These are phyloP conservation scores for Globodera rostochiensis DNA, from an alignment of 1,140 invertebrate genomes.

Conservation along the genomic window DNA sequence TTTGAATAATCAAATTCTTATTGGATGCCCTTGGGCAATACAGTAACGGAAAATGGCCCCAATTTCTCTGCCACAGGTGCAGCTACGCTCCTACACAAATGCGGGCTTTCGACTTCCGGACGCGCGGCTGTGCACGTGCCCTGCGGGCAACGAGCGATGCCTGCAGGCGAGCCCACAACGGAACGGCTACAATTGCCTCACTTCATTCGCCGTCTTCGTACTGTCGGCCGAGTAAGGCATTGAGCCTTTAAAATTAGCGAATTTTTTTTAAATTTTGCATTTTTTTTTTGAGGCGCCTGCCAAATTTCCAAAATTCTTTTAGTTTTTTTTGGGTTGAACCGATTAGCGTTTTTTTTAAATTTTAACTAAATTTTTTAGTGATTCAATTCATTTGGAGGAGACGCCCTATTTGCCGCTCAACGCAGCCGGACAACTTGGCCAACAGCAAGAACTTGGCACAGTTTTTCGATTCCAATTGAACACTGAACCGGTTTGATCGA, in stretches of 20 bases:
- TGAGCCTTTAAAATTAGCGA: background rate
- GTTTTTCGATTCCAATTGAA: conserved; percentile 46
- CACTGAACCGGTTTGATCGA: conserved; percentile 43
- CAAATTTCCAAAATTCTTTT: conserved; percentile 20
- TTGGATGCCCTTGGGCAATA: background rate
- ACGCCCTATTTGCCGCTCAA: conserved; percentile 56
- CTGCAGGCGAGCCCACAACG: conserved; percentile 40
- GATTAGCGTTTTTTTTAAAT: background rate
- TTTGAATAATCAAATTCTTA: too few species aligned
- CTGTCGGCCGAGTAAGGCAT: conserved; percentile 51
- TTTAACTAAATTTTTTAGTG: conserved; percentile 35
- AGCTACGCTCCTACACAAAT: conserved; percentile 32
- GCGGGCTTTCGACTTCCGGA: conserved; percentile 13
- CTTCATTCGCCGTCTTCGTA: conserved; percentile 54
- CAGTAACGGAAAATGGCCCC: background rate
- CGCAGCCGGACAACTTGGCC: conserved; percentile 37
- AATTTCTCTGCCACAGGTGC: conserved; percentile 5
- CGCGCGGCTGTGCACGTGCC: conserved; percentile 35
- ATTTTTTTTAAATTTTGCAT: background rate
- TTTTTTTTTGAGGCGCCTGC: background rate
- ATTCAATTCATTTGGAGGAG: conserved; percentile 45
- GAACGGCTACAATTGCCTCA: conserved; percentile 49
- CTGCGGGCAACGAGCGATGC: conserved; percentile 30
- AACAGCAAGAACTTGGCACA: conserved; percentile 32
- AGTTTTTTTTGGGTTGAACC: conserved; percentile 5